Base-by-base conservation (phyloP, 2,888 invertebrate genomes). In the Eupsilia transversa region DNA sequence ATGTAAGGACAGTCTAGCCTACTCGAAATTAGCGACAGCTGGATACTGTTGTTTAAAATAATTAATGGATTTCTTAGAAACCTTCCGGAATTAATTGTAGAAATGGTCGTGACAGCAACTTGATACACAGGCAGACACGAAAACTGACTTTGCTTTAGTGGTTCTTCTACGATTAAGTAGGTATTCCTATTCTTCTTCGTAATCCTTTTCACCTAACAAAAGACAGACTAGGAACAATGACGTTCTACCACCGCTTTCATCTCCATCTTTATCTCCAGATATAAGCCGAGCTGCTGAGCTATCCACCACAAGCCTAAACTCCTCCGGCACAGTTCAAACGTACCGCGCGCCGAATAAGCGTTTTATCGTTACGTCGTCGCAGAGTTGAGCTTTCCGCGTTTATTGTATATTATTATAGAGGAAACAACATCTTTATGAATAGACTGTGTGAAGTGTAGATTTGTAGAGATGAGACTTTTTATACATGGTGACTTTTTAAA, bases 331-430 rank as follows among this genome's bases (percentile, higher is more conserved):
- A 63, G 66, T 72, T 82, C 85, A 90, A 91, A 89, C 89, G 91
- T 89, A 90, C 92, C 91, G 89, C 93, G 91, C 91, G 88, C 90
- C 90, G 90, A 93, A 93, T 96, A 95, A 96, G 96, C 95, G 94
- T 94, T 96, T 95, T 96, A 96, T 96, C 96, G 93, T 88, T 86
- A 86, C 89, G 88, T 88, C 89, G 88, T 88, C 84, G 89, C 96
- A 96, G 94, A 88, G 88, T 90, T 90, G 88, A 88, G 90, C 88
- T 90, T 90, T 86, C 79, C 84, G 86, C 87, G 89, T 90, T 76
- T 70, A 70, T 76, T 67, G 86, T 89, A 89, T 88, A 86, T 88
- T 86, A 87, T 60, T 72, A 84, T 75, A 81, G 75, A 83, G n/a
- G 38, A 54, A 66, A 76, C 75, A 85, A 84, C 83, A 79, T 85